Conservation (phyloP, 1,140 invertebrate species). For the Onthophagus taurus region DNA sequence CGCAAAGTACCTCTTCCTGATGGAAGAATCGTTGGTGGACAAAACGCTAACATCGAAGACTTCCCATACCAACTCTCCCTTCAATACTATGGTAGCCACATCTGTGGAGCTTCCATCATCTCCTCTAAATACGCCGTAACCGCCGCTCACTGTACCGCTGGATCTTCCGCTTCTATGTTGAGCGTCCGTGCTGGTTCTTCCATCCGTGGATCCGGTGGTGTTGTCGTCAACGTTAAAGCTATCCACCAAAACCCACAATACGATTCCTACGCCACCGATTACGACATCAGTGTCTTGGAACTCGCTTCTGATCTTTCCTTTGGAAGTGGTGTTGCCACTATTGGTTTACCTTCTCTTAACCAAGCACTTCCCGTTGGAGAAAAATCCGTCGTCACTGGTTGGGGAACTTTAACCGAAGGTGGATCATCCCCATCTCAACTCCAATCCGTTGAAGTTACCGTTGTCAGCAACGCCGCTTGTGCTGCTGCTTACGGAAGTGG, state of each 20-base stretch:
- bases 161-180: slow-evolving; percentile 6
- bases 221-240: slow-evolving; percentile 27
- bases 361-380: background rate
- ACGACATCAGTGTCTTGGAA: slow-evolving; percentile 44
- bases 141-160: slow-evolving; percentile 51
- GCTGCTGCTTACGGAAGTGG: background rate
- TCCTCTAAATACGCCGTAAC: slow-evolving; percentile 46
- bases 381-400: slow-evolving; percentile 1
- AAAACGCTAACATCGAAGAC: slow-evolving; percentile 26
- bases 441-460: background rate
- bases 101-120: slow-evolving; percentile 54
- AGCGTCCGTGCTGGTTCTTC: slow-evolving; percentile 17
- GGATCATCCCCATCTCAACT: background rate
- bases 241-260: slow-evolving; percentile 38
- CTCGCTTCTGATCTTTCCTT: slow-evolving; percentile 18
- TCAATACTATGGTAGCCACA: slow-evolving; percentile 39
- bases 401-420: background rate
- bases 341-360: background rate
- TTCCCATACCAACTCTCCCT: slow-evolving; percentile 51
- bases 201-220: slow-evolving; percentile 19
- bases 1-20: slow-evolving; percentile 13
- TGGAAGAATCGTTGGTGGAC: slow-evolving; percentile 39
- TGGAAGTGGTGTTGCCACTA: background rate
- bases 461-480: background rate
- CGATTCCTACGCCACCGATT: slow-evolving; percentile 36